phyloP scores from a whole-genome alignment of 2,888 invertebrate species.

The Calameuta idolon region DNA sequence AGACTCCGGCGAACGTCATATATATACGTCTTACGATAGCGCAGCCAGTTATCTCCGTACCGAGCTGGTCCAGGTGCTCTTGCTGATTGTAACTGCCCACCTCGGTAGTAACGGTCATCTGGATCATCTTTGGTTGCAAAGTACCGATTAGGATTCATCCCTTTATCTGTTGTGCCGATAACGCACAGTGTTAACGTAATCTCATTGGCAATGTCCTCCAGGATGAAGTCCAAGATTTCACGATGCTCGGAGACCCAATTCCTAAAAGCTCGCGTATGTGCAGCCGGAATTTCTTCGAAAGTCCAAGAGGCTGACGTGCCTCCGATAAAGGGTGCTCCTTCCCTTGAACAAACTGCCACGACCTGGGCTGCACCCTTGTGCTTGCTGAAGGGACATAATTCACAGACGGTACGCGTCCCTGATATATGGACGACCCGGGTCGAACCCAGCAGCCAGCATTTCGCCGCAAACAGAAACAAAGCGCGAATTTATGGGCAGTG shows the following conservation, averaged over 20 bases:
- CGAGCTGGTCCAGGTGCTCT: not conserved
- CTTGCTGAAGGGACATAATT: constrained; percentile 19
- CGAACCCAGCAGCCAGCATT: constrained; percentile 14
- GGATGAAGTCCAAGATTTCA: not conserved
- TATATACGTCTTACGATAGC: not conserved
- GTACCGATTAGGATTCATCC: not conserved
- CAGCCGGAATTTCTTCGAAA: not conserved
- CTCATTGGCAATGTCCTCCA: not conserved
- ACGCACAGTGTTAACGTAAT: not conserved
- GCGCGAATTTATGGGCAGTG: constrained; percentile 33
- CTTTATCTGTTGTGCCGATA: not conserved
- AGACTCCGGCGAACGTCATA: not conserved
- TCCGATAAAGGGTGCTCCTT: not conserved
- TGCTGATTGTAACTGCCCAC: not conserved
- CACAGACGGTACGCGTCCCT: constrained; percentile 19
- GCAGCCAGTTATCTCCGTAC: not conserved
- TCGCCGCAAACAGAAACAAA: constrained; percentile 39
- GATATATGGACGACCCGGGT: constrained; percentile 24
- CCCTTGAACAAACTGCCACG: not conserved
- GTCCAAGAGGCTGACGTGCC: not conserved
- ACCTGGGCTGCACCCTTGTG: not conserved
- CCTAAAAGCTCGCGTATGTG: not conserved
- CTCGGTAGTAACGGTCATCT: not conserved
- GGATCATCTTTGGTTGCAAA: not conserved
- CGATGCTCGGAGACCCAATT: not conserved